Conservation (phyloP, 2,797 vertebrate genomes). For the Cirrhinus mrigala region DNA sequence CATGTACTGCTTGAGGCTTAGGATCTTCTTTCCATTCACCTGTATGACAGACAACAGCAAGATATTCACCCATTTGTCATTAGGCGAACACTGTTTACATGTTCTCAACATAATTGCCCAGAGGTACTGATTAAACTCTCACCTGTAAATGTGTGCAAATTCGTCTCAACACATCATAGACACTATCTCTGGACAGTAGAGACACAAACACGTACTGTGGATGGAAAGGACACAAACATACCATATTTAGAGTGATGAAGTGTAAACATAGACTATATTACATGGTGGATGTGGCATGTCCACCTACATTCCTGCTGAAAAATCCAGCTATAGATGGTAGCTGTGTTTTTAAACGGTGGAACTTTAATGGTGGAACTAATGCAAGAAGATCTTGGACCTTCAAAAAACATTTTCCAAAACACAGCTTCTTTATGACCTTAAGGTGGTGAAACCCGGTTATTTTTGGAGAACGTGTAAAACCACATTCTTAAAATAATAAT, state of each 20-base stretch:
- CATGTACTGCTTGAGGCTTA: constrained; percentile 89
- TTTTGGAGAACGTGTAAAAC: too few relatives aligned
- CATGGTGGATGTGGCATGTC: neutral
- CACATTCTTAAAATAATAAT: neutral
- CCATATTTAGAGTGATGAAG: neutral
- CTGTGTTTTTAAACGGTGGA: neutral
- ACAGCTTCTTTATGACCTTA: neutral
- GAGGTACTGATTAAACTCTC: constrained; percentile 45
- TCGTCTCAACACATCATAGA: constrained; percentile 89
- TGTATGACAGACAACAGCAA: constrained; percentile 64
- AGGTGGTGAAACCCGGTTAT: neutral
- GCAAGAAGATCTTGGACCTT: neutral
- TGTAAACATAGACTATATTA: neutral
- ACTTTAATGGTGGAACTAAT: neutral
- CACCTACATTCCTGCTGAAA: neutral
- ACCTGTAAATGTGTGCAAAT: constrained; percentile 96
- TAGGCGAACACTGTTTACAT: neutral
- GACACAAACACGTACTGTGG: constrained; percentile 94
- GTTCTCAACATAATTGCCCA: neutral
- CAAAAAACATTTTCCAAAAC: neutral
- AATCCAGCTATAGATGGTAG: neutral
- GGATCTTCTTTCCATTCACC: constrained; percentile 90
- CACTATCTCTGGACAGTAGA: constrained; percentile 92
- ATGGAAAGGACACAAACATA: constrained; percentile 37
- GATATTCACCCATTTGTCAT: constrained; percentile 50